These are phyloP conservation scores for Manduca sexta DNA, from an alignment of 1,140 invertebrate genomes.

Conservation along the genomic window DNA sequence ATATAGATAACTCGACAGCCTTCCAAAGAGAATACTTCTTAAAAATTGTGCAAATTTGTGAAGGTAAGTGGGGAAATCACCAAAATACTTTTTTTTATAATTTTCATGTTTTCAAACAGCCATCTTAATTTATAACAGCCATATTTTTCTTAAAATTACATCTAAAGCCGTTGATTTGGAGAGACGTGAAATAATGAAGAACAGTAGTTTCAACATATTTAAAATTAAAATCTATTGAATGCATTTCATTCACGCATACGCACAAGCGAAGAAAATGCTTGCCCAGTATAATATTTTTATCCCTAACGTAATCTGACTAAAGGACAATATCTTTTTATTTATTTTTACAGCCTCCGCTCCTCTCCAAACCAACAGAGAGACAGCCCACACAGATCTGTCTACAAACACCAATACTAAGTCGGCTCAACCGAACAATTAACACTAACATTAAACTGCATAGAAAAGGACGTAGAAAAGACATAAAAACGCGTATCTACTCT, in stretches of 20 bases:
- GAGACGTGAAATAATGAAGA: too few relatives aligned
- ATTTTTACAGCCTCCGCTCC: too few relatives aligned
- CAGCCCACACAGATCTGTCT: not conserved
- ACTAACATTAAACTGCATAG: slow-evolving; percentile 66
- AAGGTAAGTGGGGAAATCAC: slow-evolving; percentile 18
- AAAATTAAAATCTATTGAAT: too few relatives aligned
- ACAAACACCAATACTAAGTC: not conserved
- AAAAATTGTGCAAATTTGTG: slow-evolving; percentile 29
- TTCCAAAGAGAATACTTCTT: slow-evolving; percentile 23
- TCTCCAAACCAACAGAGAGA: too few relatives aligned
- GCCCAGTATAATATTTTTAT: too few relatives aligned
- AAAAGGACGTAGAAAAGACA: slow-evolving; percentile 68
- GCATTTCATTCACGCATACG: too few relatives aligned
- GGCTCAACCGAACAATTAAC: slow-evolving; percentile 29
- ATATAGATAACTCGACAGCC: slow-evolving; percentile 22
- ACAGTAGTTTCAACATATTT: too few relatives aligned
- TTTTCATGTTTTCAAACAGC: slow-evolving; percentile 22
- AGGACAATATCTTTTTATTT: too few relatives aligned
- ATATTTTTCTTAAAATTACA: slow-evolving; percentile 12
- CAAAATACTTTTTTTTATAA: slow-evolving; percentile 18
- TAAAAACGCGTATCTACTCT: slow-evolving; percentile 49
- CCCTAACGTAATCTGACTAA: too few relatives aligned
- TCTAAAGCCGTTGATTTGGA: slow-evolving; percentile 7
- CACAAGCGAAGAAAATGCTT: too few relatives aligned
- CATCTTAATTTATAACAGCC: slow-evolving; percentile 10